These are phyloP conservation scores for Lycaon pictus DNA, from an alignment of 2,113 vertebrate genomes.

Conservation along the genomic window DNA sequence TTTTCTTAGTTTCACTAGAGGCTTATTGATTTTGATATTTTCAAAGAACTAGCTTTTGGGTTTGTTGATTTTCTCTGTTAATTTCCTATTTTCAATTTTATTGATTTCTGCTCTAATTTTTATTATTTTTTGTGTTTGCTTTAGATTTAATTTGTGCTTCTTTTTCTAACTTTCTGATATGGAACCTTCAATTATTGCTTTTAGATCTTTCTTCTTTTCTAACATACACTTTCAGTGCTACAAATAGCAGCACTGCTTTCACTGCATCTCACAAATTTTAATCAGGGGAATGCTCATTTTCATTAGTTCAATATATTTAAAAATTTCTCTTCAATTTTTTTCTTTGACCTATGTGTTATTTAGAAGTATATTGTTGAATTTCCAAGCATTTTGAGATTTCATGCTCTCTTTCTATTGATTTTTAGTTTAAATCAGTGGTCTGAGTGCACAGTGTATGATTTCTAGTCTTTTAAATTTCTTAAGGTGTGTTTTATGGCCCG, in stretches of 20 bases:
- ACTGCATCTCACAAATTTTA: not conserved
- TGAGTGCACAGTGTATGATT: not conserved
- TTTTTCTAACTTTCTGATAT: not conserved
- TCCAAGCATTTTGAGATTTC: not conserved
- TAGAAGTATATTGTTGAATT: not conserved
- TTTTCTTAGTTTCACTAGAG: not conserved
- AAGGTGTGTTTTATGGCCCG: not conserved
- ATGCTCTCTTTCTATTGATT: not conserved
- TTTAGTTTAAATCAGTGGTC: not conserved
- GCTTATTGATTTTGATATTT: not conserved
- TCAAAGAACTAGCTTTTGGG: not conserved
- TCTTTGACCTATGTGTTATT: not conserved
- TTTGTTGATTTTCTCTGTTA: not conserved
- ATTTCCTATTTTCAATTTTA: not conserved
- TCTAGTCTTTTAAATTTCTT: not conserved
- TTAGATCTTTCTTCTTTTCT: not conserved
- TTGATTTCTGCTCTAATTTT: not conserved
- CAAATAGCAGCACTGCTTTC: not conserved
- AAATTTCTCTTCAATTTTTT: not conserved
- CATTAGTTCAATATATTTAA: not conserved
- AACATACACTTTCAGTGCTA: not conserved
- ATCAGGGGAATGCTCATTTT: not conserved
- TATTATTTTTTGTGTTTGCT: not conserved
- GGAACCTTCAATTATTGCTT: not conserved
- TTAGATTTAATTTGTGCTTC: not conserved